A percentile compares a stretch with the other conserved stretches of the same genome.
These are phyloP conservation scores for Passer domesticus DNA, from an alignment of 2,113 vertebrate genomes.

Conservation along the genomic window DNA sequence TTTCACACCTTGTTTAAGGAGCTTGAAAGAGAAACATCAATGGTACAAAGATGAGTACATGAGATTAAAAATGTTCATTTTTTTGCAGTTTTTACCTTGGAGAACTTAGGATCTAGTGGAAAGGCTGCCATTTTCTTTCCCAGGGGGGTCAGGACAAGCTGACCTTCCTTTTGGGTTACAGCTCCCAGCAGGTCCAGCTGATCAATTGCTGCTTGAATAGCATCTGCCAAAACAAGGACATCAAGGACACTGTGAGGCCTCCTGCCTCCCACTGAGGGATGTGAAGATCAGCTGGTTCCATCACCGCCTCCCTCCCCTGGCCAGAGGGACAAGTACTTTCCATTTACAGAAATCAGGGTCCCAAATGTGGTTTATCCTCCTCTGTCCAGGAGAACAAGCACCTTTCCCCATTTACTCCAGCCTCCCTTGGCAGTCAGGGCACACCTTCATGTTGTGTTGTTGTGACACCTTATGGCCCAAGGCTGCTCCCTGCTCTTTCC, in stretches of 20 bases:
- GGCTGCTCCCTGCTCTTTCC: background rate
- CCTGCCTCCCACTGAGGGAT: background rate
- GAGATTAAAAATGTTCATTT: background rate
- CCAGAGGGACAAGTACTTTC: background rate
- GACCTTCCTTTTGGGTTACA: conserved; percentile 82
- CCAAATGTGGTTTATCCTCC: background rate
- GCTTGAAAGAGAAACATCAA: background rate
- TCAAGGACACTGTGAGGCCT: background rate
- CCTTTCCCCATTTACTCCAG: background rate
- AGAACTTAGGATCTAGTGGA: conserved; percentile 91
- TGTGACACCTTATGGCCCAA: background rate
- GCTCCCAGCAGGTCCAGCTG: conserved; percentile 91
- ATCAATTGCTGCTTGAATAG: conserved; percentile 84
- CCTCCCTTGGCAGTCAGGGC: background rate
- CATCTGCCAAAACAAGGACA: conserved; percentile 75
- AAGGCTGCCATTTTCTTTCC: conserved; percentile 96
- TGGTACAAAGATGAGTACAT: accelerated
- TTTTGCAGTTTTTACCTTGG: conserved; percentile 82
- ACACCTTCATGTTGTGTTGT: background rate
- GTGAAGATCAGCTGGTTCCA: background rate
- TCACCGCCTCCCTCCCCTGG: background rate
- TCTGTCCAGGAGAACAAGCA: background rate
- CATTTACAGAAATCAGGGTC: background rate
- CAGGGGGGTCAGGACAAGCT: conserved; percentile 82
- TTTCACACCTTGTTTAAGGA: background rate